phyloP scores from a whole-genome alignment of 2,888 invertebrate genomes.

The Machimus atricapillus region DNA sequence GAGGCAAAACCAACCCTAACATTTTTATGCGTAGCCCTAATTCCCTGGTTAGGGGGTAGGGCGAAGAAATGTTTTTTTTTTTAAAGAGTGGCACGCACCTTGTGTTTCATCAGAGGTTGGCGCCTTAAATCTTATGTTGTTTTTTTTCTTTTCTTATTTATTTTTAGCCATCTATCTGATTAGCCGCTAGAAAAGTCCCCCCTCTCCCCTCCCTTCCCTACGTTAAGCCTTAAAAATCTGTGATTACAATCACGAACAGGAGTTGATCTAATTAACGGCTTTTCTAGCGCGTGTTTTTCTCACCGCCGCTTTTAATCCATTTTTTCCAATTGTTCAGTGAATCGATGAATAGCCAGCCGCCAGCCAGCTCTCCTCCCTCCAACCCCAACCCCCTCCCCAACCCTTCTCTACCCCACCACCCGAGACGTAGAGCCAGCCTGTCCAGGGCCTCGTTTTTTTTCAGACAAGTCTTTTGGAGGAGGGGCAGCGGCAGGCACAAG shows the following conservation, averaged over 20 bases:
- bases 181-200: background rate
- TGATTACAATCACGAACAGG: slow-evolving; percentile 40
- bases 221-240: slow-evolving; percentile 29
- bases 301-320: background rate
- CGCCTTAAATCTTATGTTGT: too few species aligned
- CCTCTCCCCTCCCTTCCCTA: background rate
- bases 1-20: too few species aligned
- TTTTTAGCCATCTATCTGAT: background rate
- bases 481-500: background rate
- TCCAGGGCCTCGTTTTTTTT: background rate
- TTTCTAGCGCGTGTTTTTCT: background rate
- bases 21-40: too few species aligned
- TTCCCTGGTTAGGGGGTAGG: too few species aligned
- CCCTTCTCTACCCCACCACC: too few species aligned
- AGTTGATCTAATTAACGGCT: slow-evolving; percentile 41
- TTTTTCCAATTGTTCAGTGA: slow-evolving; percentile 34
- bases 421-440: background rate
- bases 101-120: too few species aligned
- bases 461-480: background rate
- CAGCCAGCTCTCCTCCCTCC: background rate
- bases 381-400: background rate
- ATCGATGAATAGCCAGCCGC: slow-evolving; percentile 9
- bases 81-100: too few species aligned
- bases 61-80: too few species aligned
- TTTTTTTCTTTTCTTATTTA: background rate